phyloP scores from a whole-genome alignment of 2,113 vertebrate species.

The Ciconia stormi region DNA sequence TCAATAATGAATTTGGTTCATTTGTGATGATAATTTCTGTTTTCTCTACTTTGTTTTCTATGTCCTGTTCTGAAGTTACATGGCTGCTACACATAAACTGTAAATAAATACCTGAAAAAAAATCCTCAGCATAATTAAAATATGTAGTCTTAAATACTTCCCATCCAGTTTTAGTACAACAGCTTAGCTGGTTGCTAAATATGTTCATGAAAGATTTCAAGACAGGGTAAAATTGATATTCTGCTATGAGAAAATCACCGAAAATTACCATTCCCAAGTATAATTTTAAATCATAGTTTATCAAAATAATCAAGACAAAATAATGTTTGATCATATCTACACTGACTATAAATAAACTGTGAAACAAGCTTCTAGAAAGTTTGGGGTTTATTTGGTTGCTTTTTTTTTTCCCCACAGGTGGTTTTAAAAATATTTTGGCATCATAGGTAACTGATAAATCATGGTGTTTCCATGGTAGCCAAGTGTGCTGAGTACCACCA shows the following conservation, averaged over 20 bases:
- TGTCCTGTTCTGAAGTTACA: not conserved
- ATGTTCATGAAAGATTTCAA: not conserved
- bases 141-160: not conserved
- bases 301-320: not conserved
- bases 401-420: fast-evolving
- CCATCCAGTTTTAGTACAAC: not conserved
- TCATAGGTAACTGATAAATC: not conserved
- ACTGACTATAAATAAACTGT: not conserved
- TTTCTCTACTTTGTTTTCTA: not conserved
- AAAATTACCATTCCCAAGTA: not conserved
- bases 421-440: not conserved
- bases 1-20: not conserved
- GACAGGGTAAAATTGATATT: not conserved
- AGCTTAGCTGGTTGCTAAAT: not conserved
- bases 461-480: not conserved
- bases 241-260: not conserved
- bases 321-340: not conserved
- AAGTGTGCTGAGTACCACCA: not conserved
- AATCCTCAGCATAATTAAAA: not conserved
- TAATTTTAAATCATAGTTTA: not conserved
- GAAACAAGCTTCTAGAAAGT: not conserved
- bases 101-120: not conserved
- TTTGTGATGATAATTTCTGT: not conserved
- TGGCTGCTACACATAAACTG: not conserved
- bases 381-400: not conserved